Base-by-base conservation (phyloP, 2,113 vertebrate species). In the Epinephelus moara region DNA sequence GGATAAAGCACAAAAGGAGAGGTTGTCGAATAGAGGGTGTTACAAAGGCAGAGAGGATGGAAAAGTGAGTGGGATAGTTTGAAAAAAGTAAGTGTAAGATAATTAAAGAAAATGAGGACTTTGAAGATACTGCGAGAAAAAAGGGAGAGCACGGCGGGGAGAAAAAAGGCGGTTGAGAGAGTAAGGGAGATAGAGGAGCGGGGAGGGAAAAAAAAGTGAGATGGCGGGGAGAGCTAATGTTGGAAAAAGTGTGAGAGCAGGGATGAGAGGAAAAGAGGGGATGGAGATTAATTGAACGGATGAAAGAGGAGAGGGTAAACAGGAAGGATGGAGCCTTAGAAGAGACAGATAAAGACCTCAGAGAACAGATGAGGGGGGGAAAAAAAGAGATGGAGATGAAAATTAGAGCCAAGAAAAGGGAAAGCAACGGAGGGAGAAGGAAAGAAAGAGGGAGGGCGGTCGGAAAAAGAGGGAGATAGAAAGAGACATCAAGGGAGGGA, bases 291-390 rank as follows among this genome's bases (percentile, higher is more conserved):
- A 93, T 89, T 88, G 89, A 78, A 82, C 14, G 71, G 84, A 92
- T 92, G 90, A 92, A 92, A 91, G 91, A 82, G 66, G 79, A 84
- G 86, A 89, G 85, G 77, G 89, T 91, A 93, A 93, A 93, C 91
- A 93, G 91, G 90, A 92, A 93, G 91, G 89, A 90, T 84, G 86
- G 78, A 81, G 85, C 80, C 71, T 82, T 57, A 80, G 84, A 85
- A 88, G 84, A 85, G 78, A 87, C 81, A 71, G 93, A 93, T 87
- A 88, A 90, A 94, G 89, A 93, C 89, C 87, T 89, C 81, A 78
- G 81, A 85, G 89, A 91, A 84, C 52, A 87, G 84, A 88, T 59
- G 82, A 50, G 75, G 64, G 75, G 64, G 70, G 37, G 12, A 50
- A 19, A 15, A 33, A 49, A 63, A 33, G 81, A 42, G 83, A 89